A percentile compares a stretch with the other conserved stretches of the same genome.
phyloP scores from a whole-genome alignment of 2,113 vertebrate species.

The Caranx ignobilis region DNA sequence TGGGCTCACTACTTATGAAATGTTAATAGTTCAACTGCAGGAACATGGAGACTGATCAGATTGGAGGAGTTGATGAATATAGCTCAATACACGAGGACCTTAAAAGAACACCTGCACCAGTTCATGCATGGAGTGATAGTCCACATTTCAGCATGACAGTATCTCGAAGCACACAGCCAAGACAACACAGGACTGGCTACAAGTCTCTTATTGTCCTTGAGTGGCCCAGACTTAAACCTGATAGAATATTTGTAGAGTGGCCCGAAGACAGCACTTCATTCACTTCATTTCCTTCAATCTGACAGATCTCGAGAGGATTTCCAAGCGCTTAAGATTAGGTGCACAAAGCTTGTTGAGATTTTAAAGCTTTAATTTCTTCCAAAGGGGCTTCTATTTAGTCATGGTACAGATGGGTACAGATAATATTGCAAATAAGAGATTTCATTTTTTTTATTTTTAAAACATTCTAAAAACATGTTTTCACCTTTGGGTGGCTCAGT shows the following conservation, averaged over 20 bases:
- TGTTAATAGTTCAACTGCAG: not conserved
- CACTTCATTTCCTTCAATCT: too few relatives aligned
- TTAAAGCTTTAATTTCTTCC: too few relatives aligned
- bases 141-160: not conserved
- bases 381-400: too few relatives aligned
- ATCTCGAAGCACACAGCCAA: not conserved
- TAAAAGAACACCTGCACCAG: not conserved
- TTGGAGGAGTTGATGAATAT: not conserved
- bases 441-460: too few relatives aligned
- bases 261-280: not conserved
- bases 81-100: not conserved
- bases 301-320: not conserved
- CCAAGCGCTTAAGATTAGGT: not conserved
- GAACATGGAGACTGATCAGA: not conserved
- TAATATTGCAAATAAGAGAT: too few relatives aligned
- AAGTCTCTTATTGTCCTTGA: not conserved
- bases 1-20: not conserved
- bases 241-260: not conserved
- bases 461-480: too few relatives aligned
- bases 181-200: not conserved
- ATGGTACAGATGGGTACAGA: too few relatives aligned
- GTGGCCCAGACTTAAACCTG: not conserved
- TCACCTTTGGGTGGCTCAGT: too few relatives aligned
- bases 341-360: too few relatives aligned
- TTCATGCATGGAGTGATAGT: not conserved